Evolutionary conservation across 2,797 vertebrate species (phyloP), one percentile per base, ranked within the genome.

Genomic region (Megaceryle alcyon): DNA sequence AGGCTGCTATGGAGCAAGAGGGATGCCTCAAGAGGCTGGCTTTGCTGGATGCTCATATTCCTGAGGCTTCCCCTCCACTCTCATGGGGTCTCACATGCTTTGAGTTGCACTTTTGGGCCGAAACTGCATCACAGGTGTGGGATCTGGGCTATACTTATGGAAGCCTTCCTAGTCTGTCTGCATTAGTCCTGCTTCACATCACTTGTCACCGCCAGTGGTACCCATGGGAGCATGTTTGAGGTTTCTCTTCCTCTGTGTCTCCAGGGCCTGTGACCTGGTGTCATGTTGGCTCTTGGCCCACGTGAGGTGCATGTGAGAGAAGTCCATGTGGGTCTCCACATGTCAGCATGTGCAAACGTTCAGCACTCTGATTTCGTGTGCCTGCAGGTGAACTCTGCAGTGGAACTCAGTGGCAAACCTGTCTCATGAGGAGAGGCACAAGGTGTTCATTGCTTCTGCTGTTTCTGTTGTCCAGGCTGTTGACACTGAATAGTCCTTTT

Each of bases 341-440:
- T 21, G 5, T 29, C 0, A 1, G 17, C 76, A 7, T 11, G 14
- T 81, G 28, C 1, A 5, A 54, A 33, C 0, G 0, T 61, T 63
- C 33, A 49, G 43, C 7, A 7, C 37, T 64, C 21, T 48, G 64
- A 60, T 86, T 86, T 71, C 68, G 33, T 41, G 25, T 82, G 43
- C 43, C 39, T 66, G 23, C 61, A 79, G 73, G 54, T 57, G 31
- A 91, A 49, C 31, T 61, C 37, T n/a, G 64, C 57, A 89, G 54
- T 8, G 5, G 17, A 29, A 53, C 35, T 4, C 23, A 23, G 35
- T 41, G 31, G 39, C 44, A 91, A 23, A 78, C 31, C 41, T 49
- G 10, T 64, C 31, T 81, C 37, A 57, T 26, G 23, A 83, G 73
- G 80, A 79, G 41, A 21, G 63, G 21, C n/a, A 46, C 4, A 3